Percentiles rank a stretch among this genome's conserved stretches.
Conservation (phyloP, 1,140 invertebrate species). For the Gryllus bimaculatus region DNA sequence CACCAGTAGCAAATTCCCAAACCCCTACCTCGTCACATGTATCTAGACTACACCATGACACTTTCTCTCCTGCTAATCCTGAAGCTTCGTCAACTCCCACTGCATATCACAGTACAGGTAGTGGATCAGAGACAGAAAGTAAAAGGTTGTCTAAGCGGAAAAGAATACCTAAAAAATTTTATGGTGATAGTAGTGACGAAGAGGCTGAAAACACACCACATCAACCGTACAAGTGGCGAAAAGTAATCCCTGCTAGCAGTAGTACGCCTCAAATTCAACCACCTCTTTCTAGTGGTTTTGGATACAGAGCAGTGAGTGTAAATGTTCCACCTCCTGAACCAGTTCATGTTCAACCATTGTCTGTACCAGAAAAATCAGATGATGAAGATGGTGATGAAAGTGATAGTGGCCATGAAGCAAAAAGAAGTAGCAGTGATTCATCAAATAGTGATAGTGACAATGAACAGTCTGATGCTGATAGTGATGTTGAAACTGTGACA, state of each 20-base stretch:
- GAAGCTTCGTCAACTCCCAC: constrained; percentile 10
- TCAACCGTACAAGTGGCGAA: constrained; percentile 22
- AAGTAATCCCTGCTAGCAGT: constrained; percentile 18
- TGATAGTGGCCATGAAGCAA: constrained; percentile 16
- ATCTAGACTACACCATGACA: background rate
- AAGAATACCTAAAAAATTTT: constrained; percentile 71
- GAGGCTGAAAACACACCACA: constrained; percentile 47
- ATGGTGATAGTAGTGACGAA: constrained; percentile 75
- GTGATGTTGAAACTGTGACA: constrained; percentile 14
- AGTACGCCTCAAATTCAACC: background rate
- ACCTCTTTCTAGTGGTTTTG: background rate
- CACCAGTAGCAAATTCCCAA: constrained; percentile 14
- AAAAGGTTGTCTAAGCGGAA: constrained; percentile 49
- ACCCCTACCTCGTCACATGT: background rate
- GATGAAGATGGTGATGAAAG: constrained; percentile 14
- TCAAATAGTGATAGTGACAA: constrained; percentile 22
- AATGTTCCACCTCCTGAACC: background rate
- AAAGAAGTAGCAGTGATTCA: constrained; percentile 17
- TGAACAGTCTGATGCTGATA: constrained; percentile 21
- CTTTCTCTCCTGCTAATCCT: constrained; percentile 1
- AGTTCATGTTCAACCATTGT: background rate
- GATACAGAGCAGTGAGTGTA: background rate
- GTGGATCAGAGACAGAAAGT: constrained; percentile 24
- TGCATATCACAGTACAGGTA: constrained; percentile 20
- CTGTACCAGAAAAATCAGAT: constrained; percentile 16